These are phyloP conservation scores for Trypoxylon attenuatum DNA, from an alignment of 2,888 invertebrate genomes.

Conservation along the genomic window DNA sequence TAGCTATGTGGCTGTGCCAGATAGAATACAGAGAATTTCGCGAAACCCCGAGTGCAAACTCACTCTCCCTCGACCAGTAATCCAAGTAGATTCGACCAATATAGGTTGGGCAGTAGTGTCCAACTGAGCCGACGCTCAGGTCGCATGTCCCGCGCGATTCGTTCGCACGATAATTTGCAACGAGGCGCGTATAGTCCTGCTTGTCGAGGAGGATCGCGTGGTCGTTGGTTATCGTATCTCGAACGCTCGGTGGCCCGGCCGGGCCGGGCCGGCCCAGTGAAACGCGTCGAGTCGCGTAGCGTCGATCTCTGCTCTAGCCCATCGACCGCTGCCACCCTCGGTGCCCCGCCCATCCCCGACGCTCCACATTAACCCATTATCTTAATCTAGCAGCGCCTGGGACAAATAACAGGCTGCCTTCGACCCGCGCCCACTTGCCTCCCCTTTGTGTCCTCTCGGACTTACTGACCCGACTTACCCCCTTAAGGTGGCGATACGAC, in stretches of 20 bases:
- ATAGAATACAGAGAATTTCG: too few relatives aligned
- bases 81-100: neutral
- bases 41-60: too few relatives aligned
- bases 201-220: constrained; percentile 58
- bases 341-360: constrained; percentile 26
- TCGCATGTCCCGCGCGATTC: constrained; percentile 38
- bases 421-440: constrained; percentile 7
- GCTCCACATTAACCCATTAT: constrained; percentile 65
- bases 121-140: constrained; percentile 1
- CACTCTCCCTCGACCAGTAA: neutral
- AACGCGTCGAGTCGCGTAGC: constrained; percentile 5
- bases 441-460: neutral
- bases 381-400: constrained; percentile 65
- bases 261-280: neutral
- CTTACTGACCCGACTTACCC: neutral
- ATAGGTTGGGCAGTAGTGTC: neutral
- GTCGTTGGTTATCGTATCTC: constrained; percentile 58
- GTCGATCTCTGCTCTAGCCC: constrained; percentile 33
- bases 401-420: constrained; percentile 64
- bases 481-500: neutral
- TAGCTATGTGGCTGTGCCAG: too few relatives aligned
- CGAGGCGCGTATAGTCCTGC: constrained; percentile 35
- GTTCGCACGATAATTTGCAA: constrained; percentile 55
- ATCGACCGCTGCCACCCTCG: constrained; percentile 31
- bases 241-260: constrained; percentile 18